A percentile compares a stretch with the other conserved stretches of the same genome.
Evolutionary conservation across 2,888 invertebrate genomes (phyloP).

Genomic region (Phyllotreta striolata): DNA sequence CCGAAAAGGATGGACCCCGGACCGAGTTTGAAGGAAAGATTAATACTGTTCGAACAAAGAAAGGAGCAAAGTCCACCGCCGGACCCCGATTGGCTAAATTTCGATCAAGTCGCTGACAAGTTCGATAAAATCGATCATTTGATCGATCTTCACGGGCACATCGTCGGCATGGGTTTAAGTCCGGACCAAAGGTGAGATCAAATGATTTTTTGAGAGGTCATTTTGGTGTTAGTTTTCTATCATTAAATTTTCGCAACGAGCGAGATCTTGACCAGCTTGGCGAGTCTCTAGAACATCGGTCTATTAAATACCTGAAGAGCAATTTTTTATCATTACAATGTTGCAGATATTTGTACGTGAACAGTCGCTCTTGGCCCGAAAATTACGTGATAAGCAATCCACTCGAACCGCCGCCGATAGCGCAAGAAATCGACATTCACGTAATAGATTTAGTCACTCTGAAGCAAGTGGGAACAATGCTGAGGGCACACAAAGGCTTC

Average conservation of each 20-base stretch:
- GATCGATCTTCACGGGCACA: constrained; percentile 85
- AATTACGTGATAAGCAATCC: constrained; percentile 79
- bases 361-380: constrained; percentile 83
- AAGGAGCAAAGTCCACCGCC: constrained; percentile 63
- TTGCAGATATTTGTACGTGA: constrained; percentile 79
- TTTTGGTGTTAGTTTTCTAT: too few relatives aligned
- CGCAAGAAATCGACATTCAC: constrained; percentile 87
- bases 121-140: constrained; percentile 81
- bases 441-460: constrained; percentile 82
- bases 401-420: constrained; percentile 82
- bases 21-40: constrained; percentile 71
- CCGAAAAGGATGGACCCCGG: constrained; percentile 74
- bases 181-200: constrained; percentile 75
- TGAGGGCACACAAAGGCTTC: constrained; percentile 81
- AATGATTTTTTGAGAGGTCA: neutral
- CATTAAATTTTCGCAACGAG: too few relatives aligned
- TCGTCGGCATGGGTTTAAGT: constrained; percentile 86
- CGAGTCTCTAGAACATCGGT: neutral
- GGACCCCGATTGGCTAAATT: constrained; percentile 74
- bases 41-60: constrained; percentile 66
- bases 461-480: constrained; percentile 79
- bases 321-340: constrained; percentile 12
- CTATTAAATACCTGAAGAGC: neutral
- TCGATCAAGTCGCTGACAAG: constrained; percentile 71
- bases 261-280: too few relatives aligned